A percentile compares a stretch with the other conserved stretches of the same genome.
These are phyloP conservation scores for Chloroceryle inda DNA, from an alignment of 2,797 vertebrate species.

Conservation along the genomic window DNA sequence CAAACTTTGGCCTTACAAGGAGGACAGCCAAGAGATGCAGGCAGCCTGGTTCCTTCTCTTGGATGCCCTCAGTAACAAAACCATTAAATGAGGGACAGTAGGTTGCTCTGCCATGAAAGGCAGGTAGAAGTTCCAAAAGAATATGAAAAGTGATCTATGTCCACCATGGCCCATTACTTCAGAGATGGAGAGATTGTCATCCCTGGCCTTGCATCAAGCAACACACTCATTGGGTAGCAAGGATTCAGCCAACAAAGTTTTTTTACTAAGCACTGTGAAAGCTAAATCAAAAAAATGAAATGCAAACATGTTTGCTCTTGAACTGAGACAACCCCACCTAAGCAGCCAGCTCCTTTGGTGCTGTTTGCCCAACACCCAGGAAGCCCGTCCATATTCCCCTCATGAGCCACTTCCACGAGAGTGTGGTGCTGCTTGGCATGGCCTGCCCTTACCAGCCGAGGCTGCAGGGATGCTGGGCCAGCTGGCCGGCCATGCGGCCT, in stretches of 20 bases:
- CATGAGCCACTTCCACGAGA: fast-evolving
- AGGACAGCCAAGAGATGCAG: background rate
- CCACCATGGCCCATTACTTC: background rate
- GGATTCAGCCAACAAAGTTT: background rate
- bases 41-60: background rate
- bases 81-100: background rate
- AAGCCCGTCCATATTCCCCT: background rate
- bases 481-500: fast-evolving
- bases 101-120: background rate
- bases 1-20: background rate
- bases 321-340: background rate
- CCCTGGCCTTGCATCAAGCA: background rate
- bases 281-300: background rate
- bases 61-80: background rate
- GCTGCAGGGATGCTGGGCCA: fast-evolving
- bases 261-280: background rate
- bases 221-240: background rate
- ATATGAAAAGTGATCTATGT: background rate
- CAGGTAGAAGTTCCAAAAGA: background rate
- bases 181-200: background rate
- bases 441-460: background rate
- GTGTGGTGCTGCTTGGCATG: fast-evolving
- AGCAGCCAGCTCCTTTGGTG: background rate
- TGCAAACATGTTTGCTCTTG: background rate
- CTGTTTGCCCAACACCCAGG: background rate